Conservation (phyloP, 2,113 vertebrate genomes). For the Limnothrissa miodon region DNA sequence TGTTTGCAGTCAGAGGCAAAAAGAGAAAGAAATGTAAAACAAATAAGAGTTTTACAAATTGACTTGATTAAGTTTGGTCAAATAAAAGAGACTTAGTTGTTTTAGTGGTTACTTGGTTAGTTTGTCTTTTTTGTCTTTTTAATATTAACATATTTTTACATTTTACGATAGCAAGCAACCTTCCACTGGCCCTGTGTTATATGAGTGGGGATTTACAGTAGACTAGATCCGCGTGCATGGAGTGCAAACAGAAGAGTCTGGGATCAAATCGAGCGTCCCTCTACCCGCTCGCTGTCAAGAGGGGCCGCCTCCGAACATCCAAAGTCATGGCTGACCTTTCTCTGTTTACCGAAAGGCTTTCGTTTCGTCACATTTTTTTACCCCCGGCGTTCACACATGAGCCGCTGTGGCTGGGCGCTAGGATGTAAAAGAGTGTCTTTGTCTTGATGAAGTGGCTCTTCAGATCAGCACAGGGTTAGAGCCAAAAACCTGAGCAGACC, state of each 20-base stretch:
- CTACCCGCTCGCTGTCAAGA: conserved; percentile 24
- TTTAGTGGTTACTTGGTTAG: too few relatives aligned
- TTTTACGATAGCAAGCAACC: background rate
- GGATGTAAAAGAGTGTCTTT: conserved; percentile 71
- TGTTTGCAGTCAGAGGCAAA: background rate
- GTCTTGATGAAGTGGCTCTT: conserved; percentile 50
- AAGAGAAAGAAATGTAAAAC: background rate
- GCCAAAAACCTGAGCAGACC: conserved; percentile 58
- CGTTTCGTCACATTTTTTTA: conserved; percentile 62
- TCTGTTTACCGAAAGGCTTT: conserved; percentile 69
- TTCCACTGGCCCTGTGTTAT: background rate
- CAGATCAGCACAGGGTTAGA: conserved; percentile 53
- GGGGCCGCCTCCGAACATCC: conserved; percentile 49
- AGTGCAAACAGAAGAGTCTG: conserved; percentile 57
- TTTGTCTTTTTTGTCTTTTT: background rate
- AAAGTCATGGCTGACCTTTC: conserved; percentile 70
- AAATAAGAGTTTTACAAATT: background rate
- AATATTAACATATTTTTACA: background rate
- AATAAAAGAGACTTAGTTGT: background rate
- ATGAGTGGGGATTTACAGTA: conserved; percentile 8
- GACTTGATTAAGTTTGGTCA: background rate
- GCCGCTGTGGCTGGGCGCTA: conserved; percentile 55
- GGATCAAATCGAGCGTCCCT: conserved; percentile 49
- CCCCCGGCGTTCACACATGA: conserved; percentile 58
- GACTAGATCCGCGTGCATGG: conserved; percentile 30